A percentile compares a stretch with the other conserved stretches of the same genome.
phyloP scores from a whole-genome alignment of 1,140 invertebrate species.

The Calephelis nemesis region DNA sequence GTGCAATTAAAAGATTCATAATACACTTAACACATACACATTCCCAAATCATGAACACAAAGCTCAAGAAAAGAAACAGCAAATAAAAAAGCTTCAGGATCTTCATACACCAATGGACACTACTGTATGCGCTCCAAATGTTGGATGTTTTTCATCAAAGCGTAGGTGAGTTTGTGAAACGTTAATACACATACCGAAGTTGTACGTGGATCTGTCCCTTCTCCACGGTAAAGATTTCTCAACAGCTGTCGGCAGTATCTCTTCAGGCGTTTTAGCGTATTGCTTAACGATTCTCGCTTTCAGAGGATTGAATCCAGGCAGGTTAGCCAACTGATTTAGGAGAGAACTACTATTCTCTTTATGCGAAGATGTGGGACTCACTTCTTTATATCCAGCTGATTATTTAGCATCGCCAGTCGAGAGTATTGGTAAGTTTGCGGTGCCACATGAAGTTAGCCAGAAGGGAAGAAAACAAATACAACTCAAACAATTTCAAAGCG shows the following conservation, averaged over 20 bases:
- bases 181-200: conserved; percentile 74
- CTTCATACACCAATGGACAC: not conserved
- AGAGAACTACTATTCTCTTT: conserved; percentile 83
- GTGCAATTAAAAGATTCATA: not conserved
- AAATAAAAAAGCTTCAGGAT: conserved; percentile 8
- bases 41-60: not conserved
- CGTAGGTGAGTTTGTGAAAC: conserved; percentile 16
- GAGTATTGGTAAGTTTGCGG: conserved; percentile 59
- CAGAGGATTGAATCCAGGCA: conserved; percentile 82
- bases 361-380: conserved; percentile 78
- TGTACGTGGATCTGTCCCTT: conserved; percentile 82
- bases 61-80: conserved; percentile 7
- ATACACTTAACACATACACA: not conserved
- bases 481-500: conserved; percentile 68
- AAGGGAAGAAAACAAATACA: conserved; percentile 77
- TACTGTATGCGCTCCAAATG: conserved; percentile 7
- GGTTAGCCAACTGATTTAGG: conserved; percentile 83
- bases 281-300: conserved; percentile 83
- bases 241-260: conserved; percentile 83
- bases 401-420: conserved; percentile 58
- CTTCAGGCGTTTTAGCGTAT: conserved; percentile 80
- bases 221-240: conserved; percentile 88
- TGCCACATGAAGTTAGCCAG: conserved; percentile 72
- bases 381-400: conserved; percentile 75
- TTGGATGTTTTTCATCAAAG: conserved; percentile 6